Conservation (phyloP, 2,113 vertebrate genomes). For the Lepus timidus region DNA sequence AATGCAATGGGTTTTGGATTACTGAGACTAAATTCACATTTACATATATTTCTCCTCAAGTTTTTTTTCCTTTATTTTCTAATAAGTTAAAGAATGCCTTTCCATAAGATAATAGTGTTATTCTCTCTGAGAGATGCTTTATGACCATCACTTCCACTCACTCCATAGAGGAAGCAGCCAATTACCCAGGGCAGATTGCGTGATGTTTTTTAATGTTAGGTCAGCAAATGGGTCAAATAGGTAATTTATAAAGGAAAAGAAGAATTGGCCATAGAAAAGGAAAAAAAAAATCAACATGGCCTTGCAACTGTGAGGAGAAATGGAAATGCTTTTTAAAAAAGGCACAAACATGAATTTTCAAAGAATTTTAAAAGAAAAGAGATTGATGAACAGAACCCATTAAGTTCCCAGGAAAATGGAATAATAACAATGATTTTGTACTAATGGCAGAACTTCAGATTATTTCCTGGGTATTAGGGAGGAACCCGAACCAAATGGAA, state of each 20-base stretch:
- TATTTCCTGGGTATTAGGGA: slow-evolving; percentile 31
- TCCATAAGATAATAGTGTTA: slow-evolving; percentile 43
- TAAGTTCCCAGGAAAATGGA: slow-evolving; percentile 45
- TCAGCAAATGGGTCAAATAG: slow-evolving; percentile 40
- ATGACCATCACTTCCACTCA: background rate
- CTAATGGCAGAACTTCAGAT: slow-evolving; percentile 52
- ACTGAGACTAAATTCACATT: slow-evolving; percentile 26
- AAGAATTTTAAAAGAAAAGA: slow-evolving; percentile 31
- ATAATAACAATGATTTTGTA: slow-evolving; percentile 29
- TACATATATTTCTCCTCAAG: background rate
- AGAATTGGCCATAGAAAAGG: slow-evolving; percentile 12
- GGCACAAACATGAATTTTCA: slow-evolving; percentile 34
- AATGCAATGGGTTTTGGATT: slow-evolving; percentile 57
- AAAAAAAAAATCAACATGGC: background rate
- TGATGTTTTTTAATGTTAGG: background rate
- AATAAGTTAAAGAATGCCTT: slow-evolving; percentile 43
- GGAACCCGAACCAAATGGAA: slow-evolving; percentile 23
- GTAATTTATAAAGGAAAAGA: slow-evolving; percentile 47
- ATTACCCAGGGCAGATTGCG: background rate
- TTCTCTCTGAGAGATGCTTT: slow-evolving; percentile 43
- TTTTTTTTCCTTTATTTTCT: slow-evolving; percentile 10
- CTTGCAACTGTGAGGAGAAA: slow-evolving; percentile 29
- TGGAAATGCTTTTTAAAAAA: background rate
- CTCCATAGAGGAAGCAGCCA: slow-evolving; percentile 18
- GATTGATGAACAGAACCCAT: slow-evolving; percentile 47